A percentile compares a stretch with the other conserved stretches of the same genome.
phyloP scores from a whole-genome alignment of 2,888 invertebrate species.

The Aphrophora alni region DNA sequence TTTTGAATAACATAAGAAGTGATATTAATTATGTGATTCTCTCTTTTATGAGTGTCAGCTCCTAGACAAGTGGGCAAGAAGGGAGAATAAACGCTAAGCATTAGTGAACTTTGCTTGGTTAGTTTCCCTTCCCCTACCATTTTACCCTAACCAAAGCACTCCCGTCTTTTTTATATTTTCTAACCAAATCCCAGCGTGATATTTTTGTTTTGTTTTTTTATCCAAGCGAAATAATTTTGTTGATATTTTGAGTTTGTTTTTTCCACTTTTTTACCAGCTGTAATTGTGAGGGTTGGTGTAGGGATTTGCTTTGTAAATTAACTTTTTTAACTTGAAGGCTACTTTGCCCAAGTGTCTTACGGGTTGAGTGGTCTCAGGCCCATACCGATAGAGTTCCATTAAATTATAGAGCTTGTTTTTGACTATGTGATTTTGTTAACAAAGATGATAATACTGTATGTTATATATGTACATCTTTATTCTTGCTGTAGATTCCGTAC shows the following conservation, averaged over 20 bases:
- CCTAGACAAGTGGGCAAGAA: neutral
- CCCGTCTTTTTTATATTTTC: neutral
- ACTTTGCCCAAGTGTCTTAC: neutral
- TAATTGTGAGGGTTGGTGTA: neutral
- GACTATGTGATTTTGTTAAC: neutral
- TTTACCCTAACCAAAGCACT: neutral
- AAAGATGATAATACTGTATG: neutral
- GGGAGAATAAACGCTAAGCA: neutral
- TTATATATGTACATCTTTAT: neutral
- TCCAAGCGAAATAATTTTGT: neutral
- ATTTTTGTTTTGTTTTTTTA: neutral
- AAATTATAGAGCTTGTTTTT: neutral
- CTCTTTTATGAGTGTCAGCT: neutral
- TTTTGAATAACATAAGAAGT: neutral
- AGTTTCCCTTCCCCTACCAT: too few species aligned
- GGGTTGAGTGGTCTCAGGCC: neutral
- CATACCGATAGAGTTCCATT: neutral
- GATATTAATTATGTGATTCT: neutral
- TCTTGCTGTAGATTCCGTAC: neutral
- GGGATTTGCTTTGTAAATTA: neutral
- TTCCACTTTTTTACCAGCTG: slow-evolving; percentile 2
- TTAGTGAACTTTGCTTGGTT: neutral
- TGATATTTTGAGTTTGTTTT: neutral
- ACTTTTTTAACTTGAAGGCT: neutral
- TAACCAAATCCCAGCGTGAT: neutral